Evolutionary conservation across 2,113 vertebrate species (phyloP).

Genomic region (Agapornis roseicollis): DNA sequence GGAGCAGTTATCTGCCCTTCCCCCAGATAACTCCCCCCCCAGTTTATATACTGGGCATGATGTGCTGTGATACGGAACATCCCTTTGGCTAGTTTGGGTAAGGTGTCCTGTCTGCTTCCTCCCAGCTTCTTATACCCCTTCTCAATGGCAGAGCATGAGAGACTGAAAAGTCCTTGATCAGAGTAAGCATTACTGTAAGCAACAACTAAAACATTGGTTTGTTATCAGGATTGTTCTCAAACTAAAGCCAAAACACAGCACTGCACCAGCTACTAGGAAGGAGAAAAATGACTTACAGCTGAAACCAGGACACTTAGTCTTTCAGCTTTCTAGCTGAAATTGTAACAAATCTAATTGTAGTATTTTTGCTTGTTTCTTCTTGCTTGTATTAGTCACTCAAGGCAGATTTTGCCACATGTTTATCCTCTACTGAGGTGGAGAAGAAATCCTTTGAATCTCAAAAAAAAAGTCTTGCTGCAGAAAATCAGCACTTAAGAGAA

Average conservation of each 20-base stretch:
- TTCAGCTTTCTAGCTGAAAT: conserved; percentile 64
- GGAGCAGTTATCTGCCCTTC: background rate
- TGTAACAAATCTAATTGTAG: background rate
- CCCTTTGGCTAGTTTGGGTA: background rate
- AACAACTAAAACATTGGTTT: background rate
- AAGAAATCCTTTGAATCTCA: conserved; percentile 74
- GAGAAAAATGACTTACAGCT: background rate
- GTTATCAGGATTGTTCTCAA: background rate
- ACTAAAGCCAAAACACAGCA: background rate
- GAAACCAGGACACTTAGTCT: background rate
- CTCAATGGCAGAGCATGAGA: background rate
- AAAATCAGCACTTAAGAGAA: conserved; percentile 83
- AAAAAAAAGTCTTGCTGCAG: conserved; percentile 76
- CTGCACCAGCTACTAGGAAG: background rate
- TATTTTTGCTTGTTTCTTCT: background rate
- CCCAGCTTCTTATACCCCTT: background rate
- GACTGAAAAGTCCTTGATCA: background rate
- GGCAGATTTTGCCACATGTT: conserved; percentile 75
- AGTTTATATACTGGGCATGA: background rate
- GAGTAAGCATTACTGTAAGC: background rate
- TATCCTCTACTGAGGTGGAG: conserved; percentile 76
- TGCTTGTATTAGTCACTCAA: conserved; percentile 73
- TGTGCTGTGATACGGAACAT: background rate
- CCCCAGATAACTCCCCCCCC: background rate
- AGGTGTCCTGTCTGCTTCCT: background rate